Base-by-base conservation (phyloP, 2,888 invertebrate species). In the Beris chalybata region DNA sequence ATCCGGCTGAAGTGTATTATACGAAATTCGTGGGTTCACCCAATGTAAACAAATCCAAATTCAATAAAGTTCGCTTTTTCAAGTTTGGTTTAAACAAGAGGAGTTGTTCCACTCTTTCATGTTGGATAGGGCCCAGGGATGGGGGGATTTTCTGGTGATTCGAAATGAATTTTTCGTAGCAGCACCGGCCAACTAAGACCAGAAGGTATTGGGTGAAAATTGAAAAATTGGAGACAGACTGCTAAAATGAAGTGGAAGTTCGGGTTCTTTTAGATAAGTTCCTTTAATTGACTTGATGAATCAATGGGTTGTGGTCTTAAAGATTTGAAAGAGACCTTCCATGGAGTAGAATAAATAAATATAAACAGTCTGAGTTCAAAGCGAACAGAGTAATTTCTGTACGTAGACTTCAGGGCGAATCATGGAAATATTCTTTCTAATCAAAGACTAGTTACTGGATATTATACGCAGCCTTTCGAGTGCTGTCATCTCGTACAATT, bases 61-160 rank as follows among this genome's bases (percentile, higher is more conserved):
- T 71, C 70, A 71, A 71, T 71, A 71, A 71, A 71, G 66, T 68
- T 71, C 64, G 69, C 69, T 71, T 70, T 71, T 70, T 71, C 69
- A 69, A 71, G 67, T 67, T 71, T 64, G 68, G 56, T 67, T 67
- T 63, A 67, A 68, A 70, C 69, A 66, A 68, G 66, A 66, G 64
- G 52, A 56, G 61, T 64, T 63, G 58, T 57, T 67, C 55, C 64
- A 2, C 22, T 64, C 65, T 67, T 55, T 59, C 31, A 59, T 59
- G 47, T 59, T 59, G n/a, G 47, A 13, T 47, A 47, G 48, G 38
- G 38, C 38, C 1, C 38, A 7, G 1, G 38, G 7, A 38, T 22
- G 9, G 3, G 52, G 45, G 53, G 47, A 43, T 29, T 45, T 43
- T 29, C 31, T 31, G 54, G 54, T 31, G 47, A 58, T 32, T 64